These are phyloP conservation scores for Hafferia zeledoni DNA, from an alignment of 2,797 vertebrate genomes.

Conservation along the genomic window DNA sequence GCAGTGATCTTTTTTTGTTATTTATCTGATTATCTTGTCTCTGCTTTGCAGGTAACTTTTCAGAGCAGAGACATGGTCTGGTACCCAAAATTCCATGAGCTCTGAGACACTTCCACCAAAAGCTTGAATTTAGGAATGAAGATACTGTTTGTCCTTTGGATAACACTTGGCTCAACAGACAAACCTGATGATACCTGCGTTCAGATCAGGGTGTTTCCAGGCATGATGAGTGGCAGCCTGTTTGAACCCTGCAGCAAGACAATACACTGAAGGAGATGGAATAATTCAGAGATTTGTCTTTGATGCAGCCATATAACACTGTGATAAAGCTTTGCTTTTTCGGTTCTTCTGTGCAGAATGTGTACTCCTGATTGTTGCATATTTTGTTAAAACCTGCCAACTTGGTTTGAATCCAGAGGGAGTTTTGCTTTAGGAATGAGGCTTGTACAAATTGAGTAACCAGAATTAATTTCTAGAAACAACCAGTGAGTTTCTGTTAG, in stretches of 20 bases:
- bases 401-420: not conserved
- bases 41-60: not conserved
- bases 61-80: not conserved
- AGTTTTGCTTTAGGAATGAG: not conserved
- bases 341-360: not conserved
- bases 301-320: not conserved
- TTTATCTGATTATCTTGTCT: not conserved
- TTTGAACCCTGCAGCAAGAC: not conserved
- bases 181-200: not conserved
- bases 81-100: not conserved
- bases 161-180: not conserved
- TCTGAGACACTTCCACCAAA: not conserved
- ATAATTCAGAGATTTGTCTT: not conserved
- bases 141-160: not conserved
- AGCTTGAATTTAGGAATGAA: not conserved
- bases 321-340: not conserved
- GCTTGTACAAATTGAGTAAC: not conserved
- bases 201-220: not conserved
- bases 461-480: not conserved
- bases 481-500: not conserved
- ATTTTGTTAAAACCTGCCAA: not conserved
- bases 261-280: not conserved
- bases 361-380: not conserved
- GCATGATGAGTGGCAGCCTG: not conserved
- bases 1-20: not conserved